Base-by-base conservation (phyloP, 2,113 vertebrate species). In the Tor tambroides region DNA sequence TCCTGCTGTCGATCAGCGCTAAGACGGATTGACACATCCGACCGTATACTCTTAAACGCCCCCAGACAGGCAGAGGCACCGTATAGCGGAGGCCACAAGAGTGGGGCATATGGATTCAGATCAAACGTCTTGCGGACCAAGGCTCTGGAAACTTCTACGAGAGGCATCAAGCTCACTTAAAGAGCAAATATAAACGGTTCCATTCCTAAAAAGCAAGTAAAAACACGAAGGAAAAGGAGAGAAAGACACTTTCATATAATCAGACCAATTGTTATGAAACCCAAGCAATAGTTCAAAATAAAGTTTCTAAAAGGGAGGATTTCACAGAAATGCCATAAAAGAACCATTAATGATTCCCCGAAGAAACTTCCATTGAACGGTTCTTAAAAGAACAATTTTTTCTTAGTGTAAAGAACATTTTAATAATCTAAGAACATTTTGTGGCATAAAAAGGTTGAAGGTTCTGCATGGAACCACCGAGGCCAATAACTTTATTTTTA, bases 81-180 rank as follows among this genome's bases (percentile, higher is more conserved):
- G 5, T 81, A 28, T 41, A 28, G 59, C 17, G 17, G n/a, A 59
- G 43, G 38, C 35, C 38, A 28, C 46, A 38, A 32, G 38, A 56
- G 32, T 2, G 35, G 49, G 71, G 67, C 19, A 41, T 71, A 80
- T 69, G 59, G 86, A 85, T 72, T 78, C 61, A 67, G 65, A 84
- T 87, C 82, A 87, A 54, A 76, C 41, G n/a, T n/a, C n/a, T n/a
- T 6, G 28, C 28, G 86, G 80, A 46, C 12, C 11, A 87, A 21
- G 79, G 51, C 12, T 84, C 72, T 87, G 51, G 82, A 77, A 82
- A 38, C 30, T 69, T 83, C 80, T 28, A 63, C 35, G 11, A 54
- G 65, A 69, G 72, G 76, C 21, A 35, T 51, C 74, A 38, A 14
- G 46, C 43, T 54, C 72, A 61, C 82, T 83, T 77, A 75, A 76